These are phyloP conservation scores for Diadegma fenestrale DNA, from an alignment of 2,888 invertebrate species.

Conservation along the genomic window DNA sequence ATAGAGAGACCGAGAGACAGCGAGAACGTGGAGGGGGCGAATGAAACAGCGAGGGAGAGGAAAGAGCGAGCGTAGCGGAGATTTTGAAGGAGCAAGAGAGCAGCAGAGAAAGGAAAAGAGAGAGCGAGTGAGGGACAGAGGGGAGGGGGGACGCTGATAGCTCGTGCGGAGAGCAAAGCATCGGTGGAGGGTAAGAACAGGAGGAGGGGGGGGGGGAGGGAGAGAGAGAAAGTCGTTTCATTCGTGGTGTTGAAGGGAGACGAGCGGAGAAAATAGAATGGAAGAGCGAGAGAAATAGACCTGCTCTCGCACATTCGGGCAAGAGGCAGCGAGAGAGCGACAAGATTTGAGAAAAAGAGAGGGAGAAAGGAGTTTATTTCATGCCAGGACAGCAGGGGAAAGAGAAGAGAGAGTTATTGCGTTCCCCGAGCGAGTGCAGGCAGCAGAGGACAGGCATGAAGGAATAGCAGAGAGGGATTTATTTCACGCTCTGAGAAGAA, in stretches of 20 bases:
- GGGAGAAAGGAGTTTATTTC: slow-evolving; percentile 31
- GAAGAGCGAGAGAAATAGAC: slow-evolving; percentile 1
- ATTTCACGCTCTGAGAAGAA: slow-evolving; percentile 38
- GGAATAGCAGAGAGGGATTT: slow-evolving; percentile 52
- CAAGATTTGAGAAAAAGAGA: slow-evolving; percentile 31
- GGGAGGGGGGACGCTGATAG: background rate
- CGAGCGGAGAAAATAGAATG: slow-evolving; percentile 25
- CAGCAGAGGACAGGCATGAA: slow-evolving; percentile 56
- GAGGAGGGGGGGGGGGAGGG: slow-evolving; percentile 9
- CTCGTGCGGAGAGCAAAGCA: background rate
- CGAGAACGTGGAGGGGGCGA: slow-evolving; percentile 48
- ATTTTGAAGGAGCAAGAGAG: slow-evolving; percentile 12
- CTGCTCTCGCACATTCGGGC: background rate
- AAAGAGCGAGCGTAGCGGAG: slow-evolving; percentile 3
- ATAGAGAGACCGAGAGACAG: slow-evolving; percentile 37
- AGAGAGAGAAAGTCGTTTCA: slow-evolving; percentile 5
- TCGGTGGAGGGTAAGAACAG: background rate
- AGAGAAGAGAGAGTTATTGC: slow-evolving; percentile 35
- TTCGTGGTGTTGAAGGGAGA: background rate
- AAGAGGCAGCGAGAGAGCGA: background rate
- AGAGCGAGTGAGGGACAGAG: background rate
- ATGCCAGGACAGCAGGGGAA: slow-evolving; percentile 26
- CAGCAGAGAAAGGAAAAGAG: background rate
- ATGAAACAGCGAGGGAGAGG: slow-evolving; percentile 36
- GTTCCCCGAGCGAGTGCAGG: slow-evolving; percentile 51